Conservation (phyloP, 2,113 vertebrate species). For the Scortum barcoo region DNA sequence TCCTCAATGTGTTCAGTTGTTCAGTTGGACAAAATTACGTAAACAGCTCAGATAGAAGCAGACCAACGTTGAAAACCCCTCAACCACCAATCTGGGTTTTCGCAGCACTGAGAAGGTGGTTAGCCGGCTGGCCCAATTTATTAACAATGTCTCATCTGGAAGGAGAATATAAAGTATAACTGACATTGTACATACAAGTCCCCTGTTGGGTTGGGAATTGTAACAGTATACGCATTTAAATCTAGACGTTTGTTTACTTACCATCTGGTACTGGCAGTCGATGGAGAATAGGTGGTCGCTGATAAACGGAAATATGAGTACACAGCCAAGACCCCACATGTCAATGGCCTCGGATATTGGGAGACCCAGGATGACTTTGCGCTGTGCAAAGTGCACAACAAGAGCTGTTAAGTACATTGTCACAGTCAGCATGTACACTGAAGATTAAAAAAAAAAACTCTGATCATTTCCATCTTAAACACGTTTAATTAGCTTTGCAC, state of each 20-base stretch:
- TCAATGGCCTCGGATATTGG: neutral
- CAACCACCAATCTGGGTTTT: no score
- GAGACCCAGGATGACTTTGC: slow-evolving; percentile 27
- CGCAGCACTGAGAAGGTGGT: neutral
- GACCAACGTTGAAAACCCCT: no score
- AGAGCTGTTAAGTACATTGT: neutral
- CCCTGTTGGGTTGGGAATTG: neutral
- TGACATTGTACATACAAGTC: neutral
- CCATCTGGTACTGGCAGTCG: neutral
- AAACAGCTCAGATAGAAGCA: no score
- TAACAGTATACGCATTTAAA: neutral
- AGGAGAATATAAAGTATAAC: neutral
- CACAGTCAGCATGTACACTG: neutral
- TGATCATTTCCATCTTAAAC: no score
- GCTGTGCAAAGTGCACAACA: no score
- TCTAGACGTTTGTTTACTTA: neutral
- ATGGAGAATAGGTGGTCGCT: neutral
- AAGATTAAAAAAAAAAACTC: no score
- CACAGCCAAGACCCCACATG: slow-evolving; percentile 22
- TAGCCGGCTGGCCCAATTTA: neutral
- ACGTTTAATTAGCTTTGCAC: neutral
- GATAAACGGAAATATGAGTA: neutral
- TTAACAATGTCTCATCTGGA: slow-evolving; percentile 2
- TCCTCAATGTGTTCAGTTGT: no score
- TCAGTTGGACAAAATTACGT: no score